These are phyloP conservation scores for Hippocampus mohnikei DNA, from an alignment of 2,113 vertebrate species.

Conservation along the genomic window DNA sequence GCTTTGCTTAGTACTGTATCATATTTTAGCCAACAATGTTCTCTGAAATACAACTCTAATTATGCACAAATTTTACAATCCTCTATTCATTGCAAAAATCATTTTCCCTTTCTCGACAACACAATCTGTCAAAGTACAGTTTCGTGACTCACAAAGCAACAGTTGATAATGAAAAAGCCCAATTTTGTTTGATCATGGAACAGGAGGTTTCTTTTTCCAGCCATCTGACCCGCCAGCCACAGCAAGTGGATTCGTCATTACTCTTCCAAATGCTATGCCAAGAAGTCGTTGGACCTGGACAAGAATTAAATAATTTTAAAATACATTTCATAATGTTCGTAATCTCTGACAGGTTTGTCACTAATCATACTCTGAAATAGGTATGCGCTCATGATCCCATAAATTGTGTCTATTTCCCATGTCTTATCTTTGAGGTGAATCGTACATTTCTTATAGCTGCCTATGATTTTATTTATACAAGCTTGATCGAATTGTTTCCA, in stretches of 20 bases:
- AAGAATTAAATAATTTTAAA: not conserved
- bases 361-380: no score
- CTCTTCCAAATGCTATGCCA: not conserved
- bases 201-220: not conserved
- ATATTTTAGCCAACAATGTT: constrained; percentile 13
- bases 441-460: no score
- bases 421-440: no score
- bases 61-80: not conserved
- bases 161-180: not conserved
- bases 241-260: not conserved
- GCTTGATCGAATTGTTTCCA: no score
- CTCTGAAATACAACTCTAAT: not conserved
- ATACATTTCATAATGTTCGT: not conserved
- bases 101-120: not conserved
- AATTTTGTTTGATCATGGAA: not conserved
- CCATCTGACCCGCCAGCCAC: not conserved
- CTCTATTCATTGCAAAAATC: not conserved
- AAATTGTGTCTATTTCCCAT: no score
- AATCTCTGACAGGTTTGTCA: not conserved
- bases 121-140: not conserved
- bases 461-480: not conserved
- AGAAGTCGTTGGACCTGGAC: not conserved
- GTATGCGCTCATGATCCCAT: no score
- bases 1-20: not conserved
- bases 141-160: not conserved